Conservation (phyloP, 2,113 vertebrate species). For the Brachypteracias leptosomus region DNA sequence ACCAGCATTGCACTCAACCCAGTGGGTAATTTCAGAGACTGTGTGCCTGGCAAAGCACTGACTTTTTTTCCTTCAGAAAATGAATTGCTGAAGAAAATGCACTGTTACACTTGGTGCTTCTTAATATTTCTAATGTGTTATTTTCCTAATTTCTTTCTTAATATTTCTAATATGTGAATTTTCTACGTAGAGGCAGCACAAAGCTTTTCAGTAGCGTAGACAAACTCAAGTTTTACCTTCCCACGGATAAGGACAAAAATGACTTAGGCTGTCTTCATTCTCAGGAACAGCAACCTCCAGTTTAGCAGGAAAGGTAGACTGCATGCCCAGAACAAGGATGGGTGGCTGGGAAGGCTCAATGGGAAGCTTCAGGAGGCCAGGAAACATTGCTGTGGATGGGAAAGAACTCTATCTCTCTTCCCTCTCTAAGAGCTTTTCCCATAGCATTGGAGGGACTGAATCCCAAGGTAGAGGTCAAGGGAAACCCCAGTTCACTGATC, state of each 20-base stretch:
- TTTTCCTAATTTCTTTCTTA: background rate
- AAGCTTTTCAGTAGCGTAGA: background rate
- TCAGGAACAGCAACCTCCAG: background rate
- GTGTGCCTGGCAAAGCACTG: background rate
- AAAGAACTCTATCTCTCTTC: background rate
- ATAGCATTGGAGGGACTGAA: background rate
- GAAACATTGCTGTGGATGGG: background rate
- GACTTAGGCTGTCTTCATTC: background rate
- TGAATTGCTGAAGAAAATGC: background rate
- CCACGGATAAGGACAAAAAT: background rate
- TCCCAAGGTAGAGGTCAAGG: background rate
- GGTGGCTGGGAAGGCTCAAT: background rate
- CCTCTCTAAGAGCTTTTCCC: background rate
- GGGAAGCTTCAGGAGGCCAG: background rate
- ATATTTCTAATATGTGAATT: background rate
- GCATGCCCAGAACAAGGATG: rapidly evolving
- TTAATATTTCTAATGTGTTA: background rate
- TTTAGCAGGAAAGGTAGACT: background rate
- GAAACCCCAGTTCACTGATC: background rate
- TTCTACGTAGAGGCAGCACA: background rate
- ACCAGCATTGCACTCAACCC: background rate
- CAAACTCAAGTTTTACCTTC: background rate
- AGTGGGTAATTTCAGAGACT: background rate
- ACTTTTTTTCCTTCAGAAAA: background rate
- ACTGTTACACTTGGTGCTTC: background rate